phyloP scores from a whole-genome alignment of 2,113 vertebrate genomes.

The Crocuta crocuta region DNA sequence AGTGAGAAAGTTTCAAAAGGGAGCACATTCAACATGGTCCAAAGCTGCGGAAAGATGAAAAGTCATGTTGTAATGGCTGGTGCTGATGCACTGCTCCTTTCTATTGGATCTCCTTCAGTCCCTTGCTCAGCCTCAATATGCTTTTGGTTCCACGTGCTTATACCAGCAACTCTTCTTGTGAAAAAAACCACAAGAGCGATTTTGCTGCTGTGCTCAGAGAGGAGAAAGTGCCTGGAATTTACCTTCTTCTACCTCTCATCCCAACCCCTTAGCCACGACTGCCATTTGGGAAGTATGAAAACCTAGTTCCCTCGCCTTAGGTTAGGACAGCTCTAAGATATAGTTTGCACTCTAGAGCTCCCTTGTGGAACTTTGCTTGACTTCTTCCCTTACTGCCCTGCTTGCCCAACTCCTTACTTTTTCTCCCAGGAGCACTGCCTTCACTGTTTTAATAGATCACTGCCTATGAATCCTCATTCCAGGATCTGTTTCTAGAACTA shows the following conservation, averaged over 20 bases:
- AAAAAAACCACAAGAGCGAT: background rate
- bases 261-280: background rate
- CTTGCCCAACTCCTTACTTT: background rate
- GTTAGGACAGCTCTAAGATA: background rate
- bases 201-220: background rate
- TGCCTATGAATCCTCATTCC: background rate
- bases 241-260: background rate
- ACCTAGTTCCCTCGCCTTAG: background rate
- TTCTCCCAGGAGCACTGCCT: background rate
- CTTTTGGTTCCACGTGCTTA: background rate
- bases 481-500: background rate
- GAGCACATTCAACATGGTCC: background rate
- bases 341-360: background rate
- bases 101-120: background rate
- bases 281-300: background rate
- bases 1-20: background rate
- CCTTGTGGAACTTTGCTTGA: background rate
- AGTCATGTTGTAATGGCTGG: fast-evolving
- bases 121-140: background rate
- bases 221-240: background rate
- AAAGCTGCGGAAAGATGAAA: background rate
- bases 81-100: background rate
- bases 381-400: background rate
- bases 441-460: background rate
- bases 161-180: background rate